Evolutionary conservation across 1,140 invertebrate species (phyloP).

Genomic region (Uloborus diversus): DNA sequence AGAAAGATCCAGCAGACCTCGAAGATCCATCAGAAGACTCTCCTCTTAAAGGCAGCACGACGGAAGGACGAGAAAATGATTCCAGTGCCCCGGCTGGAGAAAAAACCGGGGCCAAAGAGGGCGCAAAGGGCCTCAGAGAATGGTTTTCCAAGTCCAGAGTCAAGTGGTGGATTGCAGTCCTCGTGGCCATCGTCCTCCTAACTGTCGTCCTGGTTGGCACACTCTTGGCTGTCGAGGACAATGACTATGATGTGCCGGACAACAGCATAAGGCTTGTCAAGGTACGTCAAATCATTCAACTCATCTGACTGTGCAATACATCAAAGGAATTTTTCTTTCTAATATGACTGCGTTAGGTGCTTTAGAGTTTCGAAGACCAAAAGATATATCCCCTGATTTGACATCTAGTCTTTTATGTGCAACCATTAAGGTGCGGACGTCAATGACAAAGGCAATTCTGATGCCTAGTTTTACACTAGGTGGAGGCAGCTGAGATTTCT

Average conservation of each 20-base stretch:
- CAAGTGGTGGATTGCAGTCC: slow-evolving; percentile 54
- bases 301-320: neutral
- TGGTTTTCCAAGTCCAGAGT: slow-evolving; percentile 56
- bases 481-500: too few species aligned
- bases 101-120: slow-evolving; percentile 31
- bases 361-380: too few species aligned
- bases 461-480: too few species aligned
- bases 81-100: neutral
- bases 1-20: slow-evolving; percentile 13
- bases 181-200: slow-evolving; percentile 41
- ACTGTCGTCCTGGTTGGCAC: slow-evolving; percentile 50
- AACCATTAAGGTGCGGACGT: too few species aligned
- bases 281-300: slow-evolving; percentile 11
- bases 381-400: too few species aligned
- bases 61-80: slow-evolving; percentile 40
- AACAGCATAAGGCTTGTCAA: slow-evolving; percentile 42
- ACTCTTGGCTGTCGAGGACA: slow-evolving; percentile 43
- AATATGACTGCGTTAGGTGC: too few species aligned
- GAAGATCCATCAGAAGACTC: slow-evolving; percentile 53
- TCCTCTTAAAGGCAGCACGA: slow-evolving; percentile 29
- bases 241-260: slow-evolving; percentile 32
- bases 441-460: too few species aligned
- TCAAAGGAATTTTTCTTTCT: too few species aligned
- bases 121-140: slow-evolving; percentile 44
- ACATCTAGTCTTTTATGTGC: too few species aligned